Conservation (phyloP, 2,113 vertebrate genomes). For the Casuarius casuarius region DNA sequence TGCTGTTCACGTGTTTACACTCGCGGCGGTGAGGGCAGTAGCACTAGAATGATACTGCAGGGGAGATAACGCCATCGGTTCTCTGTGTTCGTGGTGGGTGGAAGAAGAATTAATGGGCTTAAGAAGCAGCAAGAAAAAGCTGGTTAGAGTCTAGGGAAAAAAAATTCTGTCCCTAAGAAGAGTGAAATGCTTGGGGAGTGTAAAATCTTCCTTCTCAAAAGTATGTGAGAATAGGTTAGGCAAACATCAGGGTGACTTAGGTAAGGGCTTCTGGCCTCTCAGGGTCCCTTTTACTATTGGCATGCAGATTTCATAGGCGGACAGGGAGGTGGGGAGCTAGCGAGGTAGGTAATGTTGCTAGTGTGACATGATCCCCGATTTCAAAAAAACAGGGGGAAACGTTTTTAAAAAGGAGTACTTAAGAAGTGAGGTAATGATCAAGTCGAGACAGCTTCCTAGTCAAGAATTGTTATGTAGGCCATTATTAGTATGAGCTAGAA, state of each 20-base stretch:
- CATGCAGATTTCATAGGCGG: background rate
- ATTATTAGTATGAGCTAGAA: background rate
- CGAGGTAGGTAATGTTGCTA: fast-evolving
- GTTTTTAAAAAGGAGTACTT: background rate
- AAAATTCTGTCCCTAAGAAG: background rate
- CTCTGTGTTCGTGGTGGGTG: background rate
- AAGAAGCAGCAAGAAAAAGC: background rate
- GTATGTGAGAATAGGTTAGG: background rate
- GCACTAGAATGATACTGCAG: background rate
- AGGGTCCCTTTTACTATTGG: background rate
- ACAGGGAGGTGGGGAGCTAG: background rate
- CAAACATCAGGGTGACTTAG: background rate
- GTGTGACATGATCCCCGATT: background rate
- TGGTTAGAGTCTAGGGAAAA: fast-evolving
- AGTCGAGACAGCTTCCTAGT: background rate
- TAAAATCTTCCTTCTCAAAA: background rate
- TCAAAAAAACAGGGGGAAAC: fast-evolving
- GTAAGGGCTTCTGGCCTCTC: background rate
- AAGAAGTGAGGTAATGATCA: background rate
- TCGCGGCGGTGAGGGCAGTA: background rate
- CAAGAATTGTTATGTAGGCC: background rate
- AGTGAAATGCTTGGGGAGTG: background rate
- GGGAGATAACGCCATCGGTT: background rate
- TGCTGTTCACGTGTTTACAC: background rate
- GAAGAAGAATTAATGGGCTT: background rate